These are phyloP conservation scores for Hylia prasina DNA, from an alignment of 2,113 vertebrate genomes.

Conservation along the genomic window DNA sequence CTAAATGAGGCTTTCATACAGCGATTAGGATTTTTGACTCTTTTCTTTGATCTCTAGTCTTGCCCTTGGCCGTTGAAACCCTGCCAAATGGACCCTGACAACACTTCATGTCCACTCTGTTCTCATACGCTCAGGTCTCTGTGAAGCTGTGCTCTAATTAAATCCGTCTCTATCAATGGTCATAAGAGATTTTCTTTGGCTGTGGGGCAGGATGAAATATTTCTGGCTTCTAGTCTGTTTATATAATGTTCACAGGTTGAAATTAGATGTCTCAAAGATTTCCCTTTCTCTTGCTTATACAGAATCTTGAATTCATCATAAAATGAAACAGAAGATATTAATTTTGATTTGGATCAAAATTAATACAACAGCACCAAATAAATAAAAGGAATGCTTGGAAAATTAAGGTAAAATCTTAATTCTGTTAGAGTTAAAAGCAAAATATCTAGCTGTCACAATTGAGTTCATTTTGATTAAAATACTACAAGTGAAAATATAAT, in stretches of 20 bases:
- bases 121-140: not conserved
- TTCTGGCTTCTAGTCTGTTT: not conserved
- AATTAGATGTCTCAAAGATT: not conserved
- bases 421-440: not conserved
- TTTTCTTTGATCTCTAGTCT: constrained; percentile 36
- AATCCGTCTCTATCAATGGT: not conserved
- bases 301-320: not conserved
- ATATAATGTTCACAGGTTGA: not conserved
- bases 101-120: not conserved
- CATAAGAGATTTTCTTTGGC: not conserved
- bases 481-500: not conserved
- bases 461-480: not conserved
- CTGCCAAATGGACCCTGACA: constrained; percentile 29
- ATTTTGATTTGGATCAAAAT: not conserved
- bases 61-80: not conserved
- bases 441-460: not conserved
- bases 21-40: not conserved
- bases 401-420: not conserved
- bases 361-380: not conserved
- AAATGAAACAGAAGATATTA: not conserved
- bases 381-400: not conserved
- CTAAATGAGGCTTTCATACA: not conserved
- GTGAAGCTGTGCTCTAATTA: not conserved
- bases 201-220: not conserved
- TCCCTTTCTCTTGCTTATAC: not conserved